phyloP scores from a whole-genome alignment of 2,113 vertebrate genomes.

The Nyctereutes procyonoides region DNA sequence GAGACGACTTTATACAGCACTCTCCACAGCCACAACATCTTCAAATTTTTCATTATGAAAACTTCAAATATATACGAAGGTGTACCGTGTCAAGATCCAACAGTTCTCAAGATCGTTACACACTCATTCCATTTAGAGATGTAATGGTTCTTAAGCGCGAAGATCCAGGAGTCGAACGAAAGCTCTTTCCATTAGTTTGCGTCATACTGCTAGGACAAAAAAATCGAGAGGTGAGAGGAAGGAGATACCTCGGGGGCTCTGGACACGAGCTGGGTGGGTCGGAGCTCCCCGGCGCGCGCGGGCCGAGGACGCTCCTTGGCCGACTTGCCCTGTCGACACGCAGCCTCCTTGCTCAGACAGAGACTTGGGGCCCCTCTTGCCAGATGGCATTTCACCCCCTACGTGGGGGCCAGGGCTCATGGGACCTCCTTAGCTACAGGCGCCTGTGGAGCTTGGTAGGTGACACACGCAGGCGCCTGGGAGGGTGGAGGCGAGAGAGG shows the following conservation, averaged over 20 bases:
- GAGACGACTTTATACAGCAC: background rate
- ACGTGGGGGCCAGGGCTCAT: background rate
- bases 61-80: background rate
- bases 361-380: background rate
- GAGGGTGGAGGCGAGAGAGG: background rate
- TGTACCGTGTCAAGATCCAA: background rate
- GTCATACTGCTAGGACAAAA: background rate
- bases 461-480: accelerated
- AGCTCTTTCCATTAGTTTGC: slow-evolving; percentile 3
- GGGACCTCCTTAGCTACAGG: background rate
- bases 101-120: background rate
- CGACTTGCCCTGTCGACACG: background rate
- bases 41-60: background rate
- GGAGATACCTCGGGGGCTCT: background rate
- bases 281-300: background rate
- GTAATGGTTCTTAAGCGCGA: background rate
- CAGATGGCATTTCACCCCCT: background rate
- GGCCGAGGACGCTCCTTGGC: background rate
- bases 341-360: background rate
- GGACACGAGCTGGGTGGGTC: background rate
- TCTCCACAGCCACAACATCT: background rate
- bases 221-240: background rate
- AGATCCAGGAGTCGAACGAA: background rate
- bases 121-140: background rate
- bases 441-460: background rate